Evolutionary conservation across 2,113 vertebrate species (phyloP).

Genomic region (Dendrocopos noguchii): DNA sequence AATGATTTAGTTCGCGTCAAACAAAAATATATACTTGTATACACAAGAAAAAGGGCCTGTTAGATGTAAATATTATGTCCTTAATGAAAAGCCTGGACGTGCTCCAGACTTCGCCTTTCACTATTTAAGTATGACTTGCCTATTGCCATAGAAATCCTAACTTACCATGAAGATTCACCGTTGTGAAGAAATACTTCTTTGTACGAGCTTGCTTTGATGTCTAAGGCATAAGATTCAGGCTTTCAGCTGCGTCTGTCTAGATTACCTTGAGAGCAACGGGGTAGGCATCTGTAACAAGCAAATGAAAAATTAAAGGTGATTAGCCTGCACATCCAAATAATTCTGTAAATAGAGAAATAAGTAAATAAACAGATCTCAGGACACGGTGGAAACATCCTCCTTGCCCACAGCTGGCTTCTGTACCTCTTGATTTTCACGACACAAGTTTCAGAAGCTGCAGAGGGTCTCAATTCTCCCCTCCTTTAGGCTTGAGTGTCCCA

Average conservation of each 20-base stretch:
- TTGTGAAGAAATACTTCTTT: conserved; percentile 97
- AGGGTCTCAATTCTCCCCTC: neutral
- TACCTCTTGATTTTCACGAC: neutral
- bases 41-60: conserved; percentile 81
- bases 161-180: conserved; percentile 99
- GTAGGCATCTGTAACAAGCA: conserved; percentile 88
- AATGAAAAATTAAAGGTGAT: conserved; percentile 89
- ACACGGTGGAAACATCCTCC: conserved; percentile 29
- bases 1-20: conserved; percentile 82
- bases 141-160: conserved; percentile 99
- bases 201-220: conserved; percentile 95
- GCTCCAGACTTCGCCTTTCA: conserved; percentile 91
- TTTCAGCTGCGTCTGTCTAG: conserved; percentile 89
- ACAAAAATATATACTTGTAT: conserved; percentile 84
- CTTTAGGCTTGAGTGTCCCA: neutral
- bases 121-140: conserved; percentile 98
- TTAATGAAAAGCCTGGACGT: conserved; percentile 90
- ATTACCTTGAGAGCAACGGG: conserved; percentile 87
- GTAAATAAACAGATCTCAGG: conserved; percentile 49
- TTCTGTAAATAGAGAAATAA: conserved; percentile 68
- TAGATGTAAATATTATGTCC: conserved; percentile 97
- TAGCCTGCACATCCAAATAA: conserved; percentile 71
- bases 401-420: neutral
- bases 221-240: conserved; percentile 88
- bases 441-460: neutral